Conservation (phyloP, 2,797 vertebrate species). For the Pseudochaenichthys georgianus region DNA sequence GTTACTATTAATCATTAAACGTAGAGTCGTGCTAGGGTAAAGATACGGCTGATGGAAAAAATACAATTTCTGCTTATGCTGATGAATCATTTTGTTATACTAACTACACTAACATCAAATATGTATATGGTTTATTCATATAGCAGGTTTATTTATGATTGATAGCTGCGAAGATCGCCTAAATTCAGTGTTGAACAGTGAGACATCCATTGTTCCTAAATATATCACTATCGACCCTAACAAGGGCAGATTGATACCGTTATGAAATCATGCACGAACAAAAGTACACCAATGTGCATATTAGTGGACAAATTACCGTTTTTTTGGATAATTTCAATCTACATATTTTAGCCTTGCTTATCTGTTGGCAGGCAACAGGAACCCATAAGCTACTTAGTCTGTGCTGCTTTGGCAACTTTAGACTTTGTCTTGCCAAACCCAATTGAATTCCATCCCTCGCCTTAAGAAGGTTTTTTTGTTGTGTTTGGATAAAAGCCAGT, state of each 20-base stretch:
- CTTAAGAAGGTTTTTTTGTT: not conserved
- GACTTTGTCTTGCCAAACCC: conserved; percentile 8
- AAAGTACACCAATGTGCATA: not conserved
- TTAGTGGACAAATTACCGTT: not conserved
- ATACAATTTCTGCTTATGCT: not conserved
- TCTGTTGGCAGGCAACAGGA: conserved; percentile 11
- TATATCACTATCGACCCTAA: too few relatives aligned
- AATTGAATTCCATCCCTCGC: not conserved
- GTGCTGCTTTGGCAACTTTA: conserved; percentile 21
- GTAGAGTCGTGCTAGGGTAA: not conserved
- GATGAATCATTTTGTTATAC: not conserved
- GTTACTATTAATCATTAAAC: not conserved
- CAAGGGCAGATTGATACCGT: too few relatives aligned
- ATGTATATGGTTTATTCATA: not conserved
- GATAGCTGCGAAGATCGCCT: not conserved
- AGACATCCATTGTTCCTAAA: not conserved
- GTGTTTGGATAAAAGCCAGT: not conserved
- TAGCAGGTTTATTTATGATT: not conserved
- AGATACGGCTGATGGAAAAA: not conserved
- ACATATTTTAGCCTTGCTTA: not conserved
- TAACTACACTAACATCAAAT: too few relatives aligned
- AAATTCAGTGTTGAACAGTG: not conserved
- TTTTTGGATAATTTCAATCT: not conserved
- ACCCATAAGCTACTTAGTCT: conserved; percentile 1
- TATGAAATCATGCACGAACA: too few relatives aligned